Base-by-base conservation (phyloP, 2,113 vertebrate species). In the Oophaga pumilio region DNA sequence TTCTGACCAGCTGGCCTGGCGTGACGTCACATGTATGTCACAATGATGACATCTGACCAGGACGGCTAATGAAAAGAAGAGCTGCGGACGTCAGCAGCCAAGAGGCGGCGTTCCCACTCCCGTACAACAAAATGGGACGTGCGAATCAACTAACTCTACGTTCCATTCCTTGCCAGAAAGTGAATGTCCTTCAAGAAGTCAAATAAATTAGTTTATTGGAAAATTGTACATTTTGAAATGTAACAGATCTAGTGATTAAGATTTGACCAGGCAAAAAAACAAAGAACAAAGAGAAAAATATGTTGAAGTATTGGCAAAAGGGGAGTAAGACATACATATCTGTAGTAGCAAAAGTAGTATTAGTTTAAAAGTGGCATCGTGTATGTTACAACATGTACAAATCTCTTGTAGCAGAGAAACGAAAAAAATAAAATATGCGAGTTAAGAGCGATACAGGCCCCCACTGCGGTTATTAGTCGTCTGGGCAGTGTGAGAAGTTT, bases 221-320 rank as follows among this genome's bases (percentile, higher is more conserved):
- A 87, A 87, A 87, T 73, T 81, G 80, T 80, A 87, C 87, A 88
- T 88, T 80, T 62, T 88, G 87, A 88, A 88, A 88, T 88, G 87
- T 84, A 88, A 88, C 87, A 88, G 87, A 88, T 88, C 87, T 88
- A 88, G 71, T 88, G 87, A 88, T 88, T 88, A 82, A 66, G 87
- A 88, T 88, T 77, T 84, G 62, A 77, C 77, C 87, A 88, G 87
- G 87, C 87, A 88, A 82, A 74, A 88, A 88, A 80, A 77, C 18
- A 86, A 74, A 74, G 50, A 86, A 43, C 33, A 43, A 43, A 88
- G 49, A 78, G 49, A 86, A 74, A 74, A 74, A 86, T 52, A 88
- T 77, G 81, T 74, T 9, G 73, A 83, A 76, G 33, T 77, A 83
- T 84, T 84, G 87, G 87, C 81, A 83, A 88, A 84, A 87, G 49